Evolutionary conservation across 1,140 invertebrate species (phyloP).

Genomic region (Nebria ingens): DNA sequence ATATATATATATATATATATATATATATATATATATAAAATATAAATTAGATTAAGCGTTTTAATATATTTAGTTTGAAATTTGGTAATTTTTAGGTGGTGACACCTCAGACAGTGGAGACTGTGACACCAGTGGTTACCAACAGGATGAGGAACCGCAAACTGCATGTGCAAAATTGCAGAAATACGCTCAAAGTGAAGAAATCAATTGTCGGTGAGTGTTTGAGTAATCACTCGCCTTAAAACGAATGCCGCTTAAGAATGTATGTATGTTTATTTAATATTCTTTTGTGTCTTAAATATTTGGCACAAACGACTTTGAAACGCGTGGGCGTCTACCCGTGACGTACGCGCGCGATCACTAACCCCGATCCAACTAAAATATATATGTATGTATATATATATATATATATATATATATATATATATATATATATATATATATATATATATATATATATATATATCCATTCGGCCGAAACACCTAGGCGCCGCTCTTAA

Average conservation of each 20-base stretch:
- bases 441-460: neutral
- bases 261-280: no score
- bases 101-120: slow-evolving; percentile 20
- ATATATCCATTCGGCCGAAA: neutral
- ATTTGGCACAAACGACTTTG: neutral
- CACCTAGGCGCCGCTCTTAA: no score
- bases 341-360: neutral
- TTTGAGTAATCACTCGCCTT: no score
- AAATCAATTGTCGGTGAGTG: slow-evolving; percentile 27
- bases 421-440: slow-evolving; percentile 9
- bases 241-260: no score
- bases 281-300: no score
- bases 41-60: no score
- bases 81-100: no score
- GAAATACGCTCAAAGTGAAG: slow-evolving; percentile 23
- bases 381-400: neutral
- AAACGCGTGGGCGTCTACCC: neutral
- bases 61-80: no score
- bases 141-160: slow-evolving; percentile 18
- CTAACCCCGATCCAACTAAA: neutral
- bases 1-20: no score
- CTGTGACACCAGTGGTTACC: neutral
- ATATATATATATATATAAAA: no score
- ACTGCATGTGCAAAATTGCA: slow-evolving; percentile 23
- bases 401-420: slow-evolving; percentile 4